Percentiles rank a stretch among this genome's conserved stretches.
phyloP scores from a whole-genome alignment of 2,113 vertebrate genomes.

The Danionella cerebrum region DNA sequence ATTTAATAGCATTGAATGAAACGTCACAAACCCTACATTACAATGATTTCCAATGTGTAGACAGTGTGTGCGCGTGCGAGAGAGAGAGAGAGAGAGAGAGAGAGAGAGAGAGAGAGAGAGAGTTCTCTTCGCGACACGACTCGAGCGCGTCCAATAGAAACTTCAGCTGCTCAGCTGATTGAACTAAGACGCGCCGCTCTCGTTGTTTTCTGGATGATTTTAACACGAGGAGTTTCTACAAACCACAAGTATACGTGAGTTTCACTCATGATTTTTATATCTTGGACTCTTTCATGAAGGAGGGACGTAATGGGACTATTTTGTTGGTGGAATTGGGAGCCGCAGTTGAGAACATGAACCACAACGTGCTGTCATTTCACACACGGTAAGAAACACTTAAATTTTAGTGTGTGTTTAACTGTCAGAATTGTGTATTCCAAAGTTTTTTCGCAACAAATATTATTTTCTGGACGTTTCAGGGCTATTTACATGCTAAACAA shows the following conservation, averaged over 20 bases:
- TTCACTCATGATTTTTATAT: neutral
- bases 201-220: neutral
- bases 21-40: no score
- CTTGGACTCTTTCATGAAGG: neutral
- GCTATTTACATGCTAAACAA: no score
- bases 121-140: neutral
- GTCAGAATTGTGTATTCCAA: neutral
- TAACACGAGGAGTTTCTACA: neutral
- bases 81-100: neutral
- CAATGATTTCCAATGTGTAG: no score
- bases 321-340: conserved; percentile 12
- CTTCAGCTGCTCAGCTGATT: conserved; percentile 11
- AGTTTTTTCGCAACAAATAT: no score
- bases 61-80: neutral
- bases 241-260: neutral
- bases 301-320: conserved; percentile 22
- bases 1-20: no score
- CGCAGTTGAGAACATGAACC: conserved; percentile 23
- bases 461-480: no score
- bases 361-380: conserved; percentile 12
- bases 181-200: neutral
- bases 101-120: neutral
- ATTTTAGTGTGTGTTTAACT: neutral
- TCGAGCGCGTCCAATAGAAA: conserved; percentile 18
- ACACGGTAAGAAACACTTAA: conserved; percentile 18